phyloP scores from a whole-genome alignment of 2,888 invertebrate species.

The Platypus cylindrus region DNA sequence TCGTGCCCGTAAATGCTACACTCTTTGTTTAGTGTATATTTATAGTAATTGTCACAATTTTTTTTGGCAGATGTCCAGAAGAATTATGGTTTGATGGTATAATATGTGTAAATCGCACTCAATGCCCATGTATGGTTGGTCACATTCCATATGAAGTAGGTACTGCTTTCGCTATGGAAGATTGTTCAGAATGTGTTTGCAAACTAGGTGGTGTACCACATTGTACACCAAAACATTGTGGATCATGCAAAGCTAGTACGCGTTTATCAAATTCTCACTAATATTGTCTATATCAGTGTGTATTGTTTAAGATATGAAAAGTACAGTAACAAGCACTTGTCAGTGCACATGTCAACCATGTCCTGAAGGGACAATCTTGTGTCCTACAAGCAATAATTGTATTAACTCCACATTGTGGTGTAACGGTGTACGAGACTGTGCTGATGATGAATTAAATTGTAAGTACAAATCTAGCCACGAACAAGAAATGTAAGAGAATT shows the following conservation, averaged over 20 bases:
- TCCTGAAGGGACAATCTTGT: conserved; percentile 48
- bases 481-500: conserved; percentile 3
- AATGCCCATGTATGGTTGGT: conserved; percentile 68
- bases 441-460: conserved; percentile 69
- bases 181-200: conserved; percentile 71
- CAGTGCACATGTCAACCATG: conserved; percentile 64
- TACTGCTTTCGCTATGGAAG: conserved; percentile 52
- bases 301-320: conserved; percentile 39
- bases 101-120: conserved; percentile 53
- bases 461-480: conserved; percentile 22
- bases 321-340: conserved; percentile 49
- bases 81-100: conserved; percentile 60
- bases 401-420: conserved; percentile 62
- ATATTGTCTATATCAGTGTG: not conserved
- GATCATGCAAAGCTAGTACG: conserved; percentile 46
- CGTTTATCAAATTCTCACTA: not conserved
- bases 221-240: conserved; percentile 58
- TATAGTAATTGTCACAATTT: conserved; percentile 4
- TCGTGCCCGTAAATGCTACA: conserved; percentile 26
- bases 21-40: no score
- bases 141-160: conserved; percentile 60
- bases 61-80: conserved; percentile 37
- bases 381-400: conserved; percentile 63
- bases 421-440: conserved; percentile 67
- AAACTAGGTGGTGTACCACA: conserved; percentile 57